Evolutionary conservation across 2,797 vertebrate genomes (phyloP).

Genomic region (Pseudopleuronectes americanus): DNA sequence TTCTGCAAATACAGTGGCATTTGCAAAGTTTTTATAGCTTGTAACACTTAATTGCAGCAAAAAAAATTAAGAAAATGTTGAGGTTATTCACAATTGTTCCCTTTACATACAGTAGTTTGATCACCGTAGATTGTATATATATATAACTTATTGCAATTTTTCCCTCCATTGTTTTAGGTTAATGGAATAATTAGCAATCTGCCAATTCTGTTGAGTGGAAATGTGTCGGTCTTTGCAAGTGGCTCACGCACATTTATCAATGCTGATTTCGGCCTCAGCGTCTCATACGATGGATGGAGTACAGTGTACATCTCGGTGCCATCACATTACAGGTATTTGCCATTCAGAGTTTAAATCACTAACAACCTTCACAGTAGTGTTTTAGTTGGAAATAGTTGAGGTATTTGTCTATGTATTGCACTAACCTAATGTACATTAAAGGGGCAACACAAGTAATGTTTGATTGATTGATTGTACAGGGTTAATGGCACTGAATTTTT

Average conservation of each 20-base stretch:
- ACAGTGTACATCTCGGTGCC: constrained; percentile 79
- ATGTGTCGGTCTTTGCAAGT: constrained; percentile 72
- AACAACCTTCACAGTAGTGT: no score
- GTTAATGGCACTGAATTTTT: not conserved
- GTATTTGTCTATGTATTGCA: no score
- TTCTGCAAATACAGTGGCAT: no score
- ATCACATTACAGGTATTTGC: constrained; percentile 64
- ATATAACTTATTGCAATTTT: not conserved
- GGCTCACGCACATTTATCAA: constrained; percentile 74
- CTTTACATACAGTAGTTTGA: no score
- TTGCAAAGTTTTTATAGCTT: no score
- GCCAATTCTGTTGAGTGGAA: constrained; percentile 73
- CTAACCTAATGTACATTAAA: no score
- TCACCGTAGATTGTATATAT: no score
- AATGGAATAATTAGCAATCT: constrained; percentile 71
- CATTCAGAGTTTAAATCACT: not conserved
- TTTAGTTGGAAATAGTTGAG: no score
- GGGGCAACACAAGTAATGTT: no score
- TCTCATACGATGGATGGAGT: constrained; percentile 78
- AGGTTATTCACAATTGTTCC: no score
- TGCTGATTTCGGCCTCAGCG: constrained; percentile 74
- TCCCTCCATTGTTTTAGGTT: constrained; percentile 65
- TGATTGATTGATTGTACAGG: not conserved
- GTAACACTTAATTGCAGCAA: no score
- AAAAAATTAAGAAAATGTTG: no score